Percentiles rank a stretch among this genome's conserved stretches.
Evolutionary conservation across 1,140 invertebrate genomes (phyloP).

Genomic region (Orius laevigatus): DNA sequence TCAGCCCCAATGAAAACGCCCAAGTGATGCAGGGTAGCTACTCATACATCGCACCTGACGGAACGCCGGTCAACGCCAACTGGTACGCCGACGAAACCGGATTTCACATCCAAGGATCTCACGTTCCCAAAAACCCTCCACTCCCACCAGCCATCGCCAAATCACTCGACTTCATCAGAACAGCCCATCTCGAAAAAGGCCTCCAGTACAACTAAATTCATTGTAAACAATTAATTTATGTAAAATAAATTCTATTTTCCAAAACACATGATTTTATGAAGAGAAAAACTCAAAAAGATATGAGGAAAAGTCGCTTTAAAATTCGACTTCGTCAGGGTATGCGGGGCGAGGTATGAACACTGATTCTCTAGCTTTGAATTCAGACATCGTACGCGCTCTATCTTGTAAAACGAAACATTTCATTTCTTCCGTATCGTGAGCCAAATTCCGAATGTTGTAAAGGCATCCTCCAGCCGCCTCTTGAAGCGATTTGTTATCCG

Average conservation of each 20-base stretch:
- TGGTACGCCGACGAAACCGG: constrained; percentile 67
- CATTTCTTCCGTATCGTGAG: constrained; percentile 6
- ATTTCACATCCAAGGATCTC: constrained; percentile 60
- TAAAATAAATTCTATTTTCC: constrained; percentile 5
- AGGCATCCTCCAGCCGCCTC: constrained; percentile 4
- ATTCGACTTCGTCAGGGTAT: too few relatives aligned
- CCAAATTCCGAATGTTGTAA: constrained; percentile 3
- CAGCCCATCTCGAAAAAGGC: constrained; percentile 24
- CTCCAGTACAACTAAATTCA: background rate
- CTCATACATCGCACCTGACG: constrained; percentile 35
- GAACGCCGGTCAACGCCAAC: constrained; percentile 45
- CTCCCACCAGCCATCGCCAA: constrained; percentile 34
- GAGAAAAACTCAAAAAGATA: background rate
- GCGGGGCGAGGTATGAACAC: too few relatives aligned
- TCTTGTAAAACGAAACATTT: background rate
- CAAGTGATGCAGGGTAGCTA: constrained; percentile 67
- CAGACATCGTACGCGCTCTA: too few relatives aligned
- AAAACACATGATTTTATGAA: background rate
- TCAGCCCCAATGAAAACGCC: constrained; percentile 39
- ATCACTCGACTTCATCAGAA: constrained; percentile 40
- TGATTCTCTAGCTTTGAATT: too few relatives aligned
- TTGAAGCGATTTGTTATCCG: background rate
- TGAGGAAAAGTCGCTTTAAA: background rate
- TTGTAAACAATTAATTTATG: background rate
- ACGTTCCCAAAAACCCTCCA: constrained; percentile 36